Percentiles rank a stretch among this genome's conserved stretches.
Conservation (phyloP, 2,888 invertebrate species). For the Ashinkailepas kermadecensis region DNA sequence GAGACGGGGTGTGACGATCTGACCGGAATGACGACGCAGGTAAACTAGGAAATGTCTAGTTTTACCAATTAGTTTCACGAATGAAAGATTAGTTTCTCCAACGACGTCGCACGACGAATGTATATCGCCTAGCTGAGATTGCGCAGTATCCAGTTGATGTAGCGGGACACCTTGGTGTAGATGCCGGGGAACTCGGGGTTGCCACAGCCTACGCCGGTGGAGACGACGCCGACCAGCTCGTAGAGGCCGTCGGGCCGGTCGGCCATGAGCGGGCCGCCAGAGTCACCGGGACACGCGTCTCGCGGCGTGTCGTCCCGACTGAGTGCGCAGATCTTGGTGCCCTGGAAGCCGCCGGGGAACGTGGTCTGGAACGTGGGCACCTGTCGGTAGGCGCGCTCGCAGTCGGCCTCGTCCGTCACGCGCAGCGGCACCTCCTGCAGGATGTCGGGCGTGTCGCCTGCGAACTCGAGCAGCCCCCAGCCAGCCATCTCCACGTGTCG, state of each 20-base stretch:
- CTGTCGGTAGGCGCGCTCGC: background rate
- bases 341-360: background rate
- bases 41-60: no score
- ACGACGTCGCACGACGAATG: no score
- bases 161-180: conserved; percentile 59
- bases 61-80: no score
- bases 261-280: background rate
- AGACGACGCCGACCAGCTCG: conserved; percentile 65
- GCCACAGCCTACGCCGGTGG: conserved; percentile 79
- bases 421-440: background rate
- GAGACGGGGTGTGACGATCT: no score
- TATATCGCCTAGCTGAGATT: no score
- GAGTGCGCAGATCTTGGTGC: background rate
- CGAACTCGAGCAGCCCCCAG: background rate
- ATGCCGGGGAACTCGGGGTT: conserved; percentile 70
- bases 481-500: background rate
- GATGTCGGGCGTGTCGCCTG: background rate
- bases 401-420: background rate
- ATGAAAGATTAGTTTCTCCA: no score
- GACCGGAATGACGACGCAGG: no score
- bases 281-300: background rate
- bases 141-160: conserved; percentile 33
- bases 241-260: background rate
- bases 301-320: background rate
- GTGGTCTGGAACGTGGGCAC: background rate